Percentiles rank a stretch among this genome's conserved stretches.
Evolutionary conservation across 2,888 invertebrate genomes (phyloP).

Genomic region (Andrena praecox): DNA sequence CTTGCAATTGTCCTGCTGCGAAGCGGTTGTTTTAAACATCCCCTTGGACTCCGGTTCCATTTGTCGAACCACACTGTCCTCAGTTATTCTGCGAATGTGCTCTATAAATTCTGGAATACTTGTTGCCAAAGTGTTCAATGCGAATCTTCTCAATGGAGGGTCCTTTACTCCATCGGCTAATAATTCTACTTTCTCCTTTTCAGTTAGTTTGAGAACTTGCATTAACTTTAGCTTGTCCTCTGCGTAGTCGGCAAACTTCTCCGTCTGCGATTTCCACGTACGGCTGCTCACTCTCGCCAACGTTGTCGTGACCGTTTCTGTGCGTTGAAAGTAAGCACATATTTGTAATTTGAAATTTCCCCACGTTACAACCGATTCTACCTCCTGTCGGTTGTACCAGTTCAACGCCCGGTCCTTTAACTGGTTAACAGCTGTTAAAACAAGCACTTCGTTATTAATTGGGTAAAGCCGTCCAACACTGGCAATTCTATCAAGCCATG

Average conservation of each 20-base stretch:
- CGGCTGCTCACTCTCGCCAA: background rate
- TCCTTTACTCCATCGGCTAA: constrained; percentile 3
- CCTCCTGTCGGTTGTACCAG: constrained; percentile 6
- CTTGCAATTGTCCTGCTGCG: too few species aligned
- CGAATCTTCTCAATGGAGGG: background rate
- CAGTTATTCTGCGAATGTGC: constrained; percentile 9
- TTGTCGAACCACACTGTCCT: background rate
- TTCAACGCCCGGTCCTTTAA: background rate
- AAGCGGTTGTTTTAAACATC: rapidly evolving
- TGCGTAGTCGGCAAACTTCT: constrained; percentile 1
- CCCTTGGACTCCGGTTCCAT: too few species aligned
- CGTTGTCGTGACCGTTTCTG: background rate
- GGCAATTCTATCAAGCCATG: too few species aligned
- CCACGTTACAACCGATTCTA: background rate
- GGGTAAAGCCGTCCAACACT: background rate
- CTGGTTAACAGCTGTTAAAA: background rate
- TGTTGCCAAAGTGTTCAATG: background rate
- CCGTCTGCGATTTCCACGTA: background rate
- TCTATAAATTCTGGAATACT: constrained; percentile 5
- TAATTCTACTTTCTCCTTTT: background rate
- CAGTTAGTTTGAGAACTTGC: background rate
- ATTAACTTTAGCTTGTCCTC: background rate
- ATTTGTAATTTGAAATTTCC: background rate
- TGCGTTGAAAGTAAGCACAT: background rate
- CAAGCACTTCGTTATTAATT: background rate